These are phyloP conservation scores for Zosterops borbonicus DNA, from an alignment of 2,113 vertebrate genomes.

Conservation along the genomic window DNA sequence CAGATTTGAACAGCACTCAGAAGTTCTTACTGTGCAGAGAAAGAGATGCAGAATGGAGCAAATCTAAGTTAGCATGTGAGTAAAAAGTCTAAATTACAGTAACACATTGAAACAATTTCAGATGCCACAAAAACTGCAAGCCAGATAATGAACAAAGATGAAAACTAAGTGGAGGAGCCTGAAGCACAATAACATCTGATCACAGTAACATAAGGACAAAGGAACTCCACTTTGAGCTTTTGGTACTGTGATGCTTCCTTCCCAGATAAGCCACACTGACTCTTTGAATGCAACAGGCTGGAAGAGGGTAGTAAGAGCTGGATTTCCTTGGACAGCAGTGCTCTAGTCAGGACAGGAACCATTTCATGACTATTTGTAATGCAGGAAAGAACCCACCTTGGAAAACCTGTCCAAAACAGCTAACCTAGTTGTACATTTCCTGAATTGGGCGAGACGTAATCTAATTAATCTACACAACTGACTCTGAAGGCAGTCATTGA, in stretches of 20 bases:
- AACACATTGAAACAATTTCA: neutral
- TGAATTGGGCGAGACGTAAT: slow-evolving; percentile 27
- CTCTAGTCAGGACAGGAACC: neutral
- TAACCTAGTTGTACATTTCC: neutral
- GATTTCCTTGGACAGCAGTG: neutral
- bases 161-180: neutral
- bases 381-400: neutral
- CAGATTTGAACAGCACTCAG: neutral
- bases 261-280: neutral
- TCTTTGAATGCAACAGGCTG: fast-evolving
- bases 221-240: neutral
- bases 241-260: neutral
- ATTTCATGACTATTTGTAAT: neutral
- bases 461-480: slow-evolving; percentile 41
- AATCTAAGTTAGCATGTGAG: neutral
- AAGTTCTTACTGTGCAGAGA: neutral
- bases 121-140: neutral
- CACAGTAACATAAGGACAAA: neutral
- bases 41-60: neutral
- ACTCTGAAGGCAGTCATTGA: slow-evolving; percentile 42
- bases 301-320: neutral
- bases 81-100: neutral
- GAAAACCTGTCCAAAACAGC: neutral
- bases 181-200: neutral
- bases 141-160: neutral